Evolutionary conservation across 1,140 invertebrate genomes (phyloP), one percentile per base, ranked within the genome.

Genomic region (Drosophila pseudoobscura): DNA sequence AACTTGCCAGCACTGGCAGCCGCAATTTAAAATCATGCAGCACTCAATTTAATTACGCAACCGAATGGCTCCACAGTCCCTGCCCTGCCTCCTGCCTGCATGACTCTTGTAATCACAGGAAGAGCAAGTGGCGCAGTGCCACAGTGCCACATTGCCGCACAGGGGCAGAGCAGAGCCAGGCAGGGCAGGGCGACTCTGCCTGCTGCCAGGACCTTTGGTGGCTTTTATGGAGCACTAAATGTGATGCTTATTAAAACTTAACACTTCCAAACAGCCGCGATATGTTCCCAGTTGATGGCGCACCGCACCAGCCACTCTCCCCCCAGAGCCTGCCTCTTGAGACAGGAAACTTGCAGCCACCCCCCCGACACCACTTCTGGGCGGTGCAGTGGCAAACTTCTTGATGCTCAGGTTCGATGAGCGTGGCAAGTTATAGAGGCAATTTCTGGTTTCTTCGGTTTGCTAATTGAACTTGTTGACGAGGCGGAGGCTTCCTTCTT

Each of bases 11-110:
- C 45, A 60, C 56, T 39, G 58, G 66, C 57, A 66, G 62, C 76
- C 77, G 78, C 76, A 66, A 62, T 65, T 53, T 55, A 83, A 84
- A 89, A 76, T 89, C 76, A 79, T 78, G 80, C 75, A 79, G 63
- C 84, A 83, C 84, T 83, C 78, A 87, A 89, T 88, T 84, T 79
- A 87, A 88, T 89, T 83, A 87, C 72, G 66, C 51, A 53, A 56
- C 55, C 74, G 49, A 87, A 87, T 75, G 70, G 55, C 69, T 59
- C 51, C 45, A 74, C 45, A 50, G 11, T 39, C 1, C 11, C 35
- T 15, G 15, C 0, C 3, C 11, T 53, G 7, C 11, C 11, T 0
- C 31, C 31, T 35, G 9, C 9, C 2, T 1, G 4, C 11, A 24
- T 47, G 61, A 63, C 65, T 80, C 45, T 56, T 61, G 47, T 64